Evolutionary conservation across 2,113 vertebrate genomes (phyloP), one percentile per base, ranked within the genome.

Genomic region (Labeo catla): DNA sequence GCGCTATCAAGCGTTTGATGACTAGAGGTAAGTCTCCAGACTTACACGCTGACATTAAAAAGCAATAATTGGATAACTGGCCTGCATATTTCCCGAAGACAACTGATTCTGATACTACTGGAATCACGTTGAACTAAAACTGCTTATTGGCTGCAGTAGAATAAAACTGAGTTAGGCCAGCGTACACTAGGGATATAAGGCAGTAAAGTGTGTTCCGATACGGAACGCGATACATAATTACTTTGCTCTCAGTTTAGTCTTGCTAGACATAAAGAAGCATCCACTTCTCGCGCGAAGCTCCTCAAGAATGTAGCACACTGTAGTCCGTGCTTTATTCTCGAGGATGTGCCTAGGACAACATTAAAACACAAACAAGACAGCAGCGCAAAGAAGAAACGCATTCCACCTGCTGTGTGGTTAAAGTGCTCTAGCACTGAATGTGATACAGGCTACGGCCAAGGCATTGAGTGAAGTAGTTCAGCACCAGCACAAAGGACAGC

Each of bases 401-500:
- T 39, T 73, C 52, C 68, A 61, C 23, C 39, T 63, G 61, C 68
- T 66, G 47, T 78, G 54, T 57, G 85, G 66, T 54, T 21, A 74
- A 84, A 76, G 54, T 52, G 57, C 68, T 47, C 4, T 28, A 86
- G 63, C 59, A 49, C 2, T 68, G 16, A 59, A 43, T 11, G 77
- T 16, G 52, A 43, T 23, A 43, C 49, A 45, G 15, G 70, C 52
- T 28, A 45, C 19, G 43, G 78, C 52, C 57, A n/a, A 73, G 66
- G 21, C 76, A 49, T 52, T 61, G 12, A 34, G 65, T 72, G 36
- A 89, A 92, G 90, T 90, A 86, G 92, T 95, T 95, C 95, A 96
- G 95, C 93, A 95, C 95, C 94, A 87, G 70, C 91, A 89, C 89
- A 91, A 91, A 93, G 89, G 88, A 96, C 95, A 95, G 95, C 95